These are phyloP conservation scores for Lepus oiostolus DNA, from an alignment of 2,797 vertebrate genomes.

Conservation along the genomic window DNA sequence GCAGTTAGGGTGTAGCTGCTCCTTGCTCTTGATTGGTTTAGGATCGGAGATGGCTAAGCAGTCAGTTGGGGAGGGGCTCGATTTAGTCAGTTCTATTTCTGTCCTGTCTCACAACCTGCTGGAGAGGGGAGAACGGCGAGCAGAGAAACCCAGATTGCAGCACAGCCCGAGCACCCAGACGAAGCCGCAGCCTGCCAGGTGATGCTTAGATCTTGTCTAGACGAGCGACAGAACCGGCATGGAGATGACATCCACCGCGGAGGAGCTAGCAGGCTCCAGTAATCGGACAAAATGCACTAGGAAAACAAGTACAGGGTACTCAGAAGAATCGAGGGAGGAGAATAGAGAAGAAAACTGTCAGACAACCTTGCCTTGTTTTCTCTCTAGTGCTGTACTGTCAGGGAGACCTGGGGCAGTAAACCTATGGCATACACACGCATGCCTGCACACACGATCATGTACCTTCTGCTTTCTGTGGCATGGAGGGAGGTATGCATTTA, in stretches of 20 bases:
- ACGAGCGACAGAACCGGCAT: fast-evolving
- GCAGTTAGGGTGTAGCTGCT: too few relatives aligned
- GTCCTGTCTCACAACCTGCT: neutral
- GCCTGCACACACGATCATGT: too few relatives aligned
- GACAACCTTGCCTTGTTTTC: neutral
- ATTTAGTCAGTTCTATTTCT: too few relatives aligned
- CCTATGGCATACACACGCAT: neutral
- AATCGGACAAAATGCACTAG: neutral
- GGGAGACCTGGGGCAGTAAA: neutral
- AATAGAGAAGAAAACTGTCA: neutral
- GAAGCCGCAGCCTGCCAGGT: neutral
- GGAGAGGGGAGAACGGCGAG: neutral
- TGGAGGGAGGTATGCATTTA: neutral
- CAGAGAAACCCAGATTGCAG: neutral
- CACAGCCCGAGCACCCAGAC: neutral
- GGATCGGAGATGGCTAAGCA: too few relatives aligned
- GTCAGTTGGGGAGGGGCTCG: too few relatives aligned
- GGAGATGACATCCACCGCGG: neutral
- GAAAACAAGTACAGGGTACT: neutral
- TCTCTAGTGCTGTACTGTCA: neutral
- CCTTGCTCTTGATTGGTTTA: too few relatives aligned
- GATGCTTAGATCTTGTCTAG: neutral
- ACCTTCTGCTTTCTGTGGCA: neutral
- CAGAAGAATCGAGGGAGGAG: neutral
- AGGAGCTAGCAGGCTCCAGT: neutral